Evolutionary conservation across 2,888 invertebrate genomes (phyloP), one percentile per base, ranked within the genome.

Genomic region (Dastarcus helophoroides): DNA sequence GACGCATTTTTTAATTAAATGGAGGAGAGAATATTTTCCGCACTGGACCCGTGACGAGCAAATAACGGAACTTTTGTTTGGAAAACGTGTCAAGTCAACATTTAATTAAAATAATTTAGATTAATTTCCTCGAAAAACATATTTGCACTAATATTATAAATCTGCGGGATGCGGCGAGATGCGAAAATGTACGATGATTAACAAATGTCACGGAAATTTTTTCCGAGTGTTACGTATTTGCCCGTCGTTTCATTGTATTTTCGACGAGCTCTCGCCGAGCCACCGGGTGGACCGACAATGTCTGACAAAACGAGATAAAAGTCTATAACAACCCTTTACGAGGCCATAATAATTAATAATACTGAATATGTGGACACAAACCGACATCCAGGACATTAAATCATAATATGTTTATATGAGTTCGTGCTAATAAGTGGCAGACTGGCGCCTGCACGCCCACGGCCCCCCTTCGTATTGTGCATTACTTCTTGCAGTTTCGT

Each of bases 271-370:
- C n/a, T 17, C 19, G 19, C 6, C 6, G 6, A 17, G n/a, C n/a
- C 19, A 17, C 44, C 42, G 46, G 40, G 44, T 49, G 48, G 46
- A 48, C 48, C 47, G 42, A 48, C 46, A 46, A 45, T 46, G 49
- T 46, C 50, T 51, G 51, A 50, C 50, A 51, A 51, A 52, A 52
- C 50, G 46, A 53, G 50, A 52, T 53, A 56, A 57, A 58, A 56
- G 51, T 55, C 50, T 47, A 50, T 47, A 46, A 46, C 44, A 39
- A 44, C 51, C 52, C 52, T 52, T 53, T 53, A 54, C 47, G 54
- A 53, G 50, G 47, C 41, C 53, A 44, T 50, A 46, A 53, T 56
- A 56, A 56, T 56, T 56, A 56, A 56, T 56, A 55, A 52, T 50
- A 47, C 44, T 41, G n/a, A 40, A 41, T 44, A 43, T 44, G 46